Evolutionary conservation across 2,113 vertebrate genomes (phyloP).

Genomic region (Rhadina sibilatrix): DNA sequence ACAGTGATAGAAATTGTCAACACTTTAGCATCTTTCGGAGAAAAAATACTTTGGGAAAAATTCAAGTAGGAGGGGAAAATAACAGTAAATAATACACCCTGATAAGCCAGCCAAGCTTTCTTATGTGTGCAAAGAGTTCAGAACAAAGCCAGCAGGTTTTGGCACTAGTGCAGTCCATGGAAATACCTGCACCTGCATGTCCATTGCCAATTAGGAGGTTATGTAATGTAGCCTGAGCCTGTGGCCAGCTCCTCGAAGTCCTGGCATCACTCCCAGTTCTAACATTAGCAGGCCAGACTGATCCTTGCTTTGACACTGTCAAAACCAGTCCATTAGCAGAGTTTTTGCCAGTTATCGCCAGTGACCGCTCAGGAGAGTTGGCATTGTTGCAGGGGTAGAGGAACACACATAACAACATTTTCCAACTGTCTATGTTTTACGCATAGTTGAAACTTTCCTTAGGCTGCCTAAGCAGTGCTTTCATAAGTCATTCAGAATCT

Average conservation of each 20-base stretch:
- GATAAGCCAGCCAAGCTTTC: background rate
- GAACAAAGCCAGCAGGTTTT: background rate
- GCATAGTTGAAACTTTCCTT: background rate
- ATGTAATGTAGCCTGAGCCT: background rate
- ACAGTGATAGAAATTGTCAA: background rate
- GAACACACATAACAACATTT: background rate
- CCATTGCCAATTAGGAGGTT: background rate
- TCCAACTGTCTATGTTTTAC: background rate
- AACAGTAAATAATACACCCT: background rate
- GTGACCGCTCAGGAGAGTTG: background rate
- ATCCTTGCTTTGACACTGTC: background rate
- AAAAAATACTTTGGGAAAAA: background rate
- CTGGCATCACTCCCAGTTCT: constrained; percentile 48
- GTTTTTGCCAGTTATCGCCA: background rate
- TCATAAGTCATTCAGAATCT: background rate
- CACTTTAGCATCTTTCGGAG: background rate
- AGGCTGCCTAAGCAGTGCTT: background rate
- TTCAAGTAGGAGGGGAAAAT: background rate
- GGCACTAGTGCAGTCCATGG: background rate
- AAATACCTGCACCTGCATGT: background rate
- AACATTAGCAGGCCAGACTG: constrained; percentile 33
- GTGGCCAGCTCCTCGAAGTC: constrained; percentile 22
- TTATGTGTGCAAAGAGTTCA: background rate
- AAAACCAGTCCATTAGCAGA: background rate
- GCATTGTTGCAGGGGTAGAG: background rate